Evolutionary conservation across 1,140 invertebrate species (phyloP).

Genomic region (Zelostemma sp.): DNA sequence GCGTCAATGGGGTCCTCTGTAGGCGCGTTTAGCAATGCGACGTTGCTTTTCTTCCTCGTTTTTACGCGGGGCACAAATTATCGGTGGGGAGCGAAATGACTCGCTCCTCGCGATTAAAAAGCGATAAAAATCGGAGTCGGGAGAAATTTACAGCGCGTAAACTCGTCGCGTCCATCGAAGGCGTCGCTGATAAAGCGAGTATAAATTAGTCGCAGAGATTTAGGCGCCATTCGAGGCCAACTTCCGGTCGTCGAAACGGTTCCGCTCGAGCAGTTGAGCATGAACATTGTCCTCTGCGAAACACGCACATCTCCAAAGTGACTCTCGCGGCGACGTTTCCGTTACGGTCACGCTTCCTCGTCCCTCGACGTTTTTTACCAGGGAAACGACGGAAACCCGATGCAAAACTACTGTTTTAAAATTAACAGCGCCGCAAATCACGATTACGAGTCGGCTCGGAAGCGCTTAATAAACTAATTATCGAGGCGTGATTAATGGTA

Average conservation of each 20-base stretch:
- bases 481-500: too few relatives aligned
- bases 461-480: not conserved
- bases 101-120: too few relatives aligned
- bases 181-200: too few relatives aligned
- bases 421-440: conserved; percentile 1
- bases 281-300: conserved; percentile 21
- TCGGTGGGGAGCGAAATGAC: too few relatives aligned
- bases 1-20: conserved; percentile 29
- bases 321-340: not conserved
- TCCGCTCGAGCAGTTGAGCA: conserved; percentile 43
- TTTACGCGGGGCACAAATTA: too few relatives aligned
- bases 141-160: too few relatives aligned
- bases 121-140: too few relatives aligned
- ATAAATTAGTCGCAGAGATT: too few relatives aligned
- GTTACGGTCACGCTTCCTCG: conserved; percentile 5
- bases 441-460: too few relatives aligned
- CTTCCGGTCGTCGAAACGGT: conserved; percentile 41
- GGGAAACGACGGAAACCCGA: not conserved
- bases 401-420: not conserved
- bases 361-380: not conserved
- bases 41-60: not conserved
- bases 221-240: conserved; percentile 25
- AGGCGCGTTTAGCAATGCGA: conserved; percentile 5
- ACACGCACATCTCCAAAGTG: not conserved
- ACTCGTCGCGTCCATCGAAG: too few relatives aligned